A percentile compares a stretch with the other conserved stretches of the same genome.
Evolutionary conservation across 2,113 vertebrate species (phyloP).

Genomic region (Amazona vittata): DNA sequence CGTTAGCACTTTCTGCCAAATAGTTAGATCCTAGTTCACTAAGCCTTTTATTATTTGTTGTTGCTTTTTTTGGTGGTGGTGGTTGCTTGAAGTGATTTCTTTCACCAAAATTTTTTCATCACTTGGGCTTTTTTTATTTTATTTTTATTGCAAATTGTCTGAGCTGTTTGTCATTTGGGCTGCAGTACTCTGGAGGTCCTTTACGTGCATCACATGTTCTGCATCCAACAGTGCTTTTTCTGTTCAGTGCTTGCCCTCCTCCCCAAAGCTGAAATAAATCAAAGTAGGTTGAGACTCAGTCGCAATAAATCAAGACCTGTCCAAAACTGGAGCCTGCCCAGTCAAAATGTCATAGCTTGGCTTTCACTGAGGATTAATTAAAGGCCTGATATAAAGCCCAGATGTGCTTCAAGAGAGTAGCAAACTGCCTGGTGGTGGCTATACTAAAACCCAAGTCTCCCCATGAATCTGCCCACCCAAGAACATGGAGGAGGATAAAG

Average conservation of each 20-base stretch:
- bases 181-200: slow-evolving; percentile 75
- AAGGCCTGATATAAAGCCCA: slow-evolving; percentile 99
- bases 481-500: slow-evolving; percentile 77
- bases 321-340: slow-evolving; percentile 98
- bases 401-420: slow-evolving; percentile 92
- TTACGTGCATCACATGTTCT: slow-evolving; percentile 72
- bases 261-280: slow-evolving; percentile 96
- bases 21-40: slow-evolving; percentile 18
- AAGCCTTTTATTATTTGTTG: slow-evolving; percentile 45
- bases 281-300: slow-evolving; percentile 93
- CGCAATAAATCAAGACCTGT: slow-evolving; percentile 98
- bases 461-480: slow-evolving; percentile 84
- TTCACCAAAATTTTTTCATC: slow-evolving; percentile 24
- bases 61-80: background rate
- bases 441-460: slow-evolving; percentile 74
- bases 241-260: slow-evolving; percentile 80
- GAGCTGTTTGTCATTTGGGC: slow-evolving; percentile 69
- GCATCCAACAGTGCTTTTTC: slow-evolving; percentile 84
- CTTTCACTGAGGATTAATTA: slow-evolving; percentile 99
- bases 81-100: slow-evolving; percentile 34
- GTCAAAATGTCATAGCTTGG: slow-evolving; percentile 98
- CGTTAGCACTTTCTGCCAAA: slow-evolving; percentile 73
- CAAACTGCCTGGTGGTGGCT: slow-evolving; percentile 79
- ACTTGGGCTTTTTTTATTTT: slow-evolving; percentile 41
- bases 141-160: slow-evolving; percentile 61